Evolutionary conservation across 2,888 invertebrate species (phyloP), one percentile per base, ranked within the genome.

Genomic region (Gymnocheta viridis): DNA sequence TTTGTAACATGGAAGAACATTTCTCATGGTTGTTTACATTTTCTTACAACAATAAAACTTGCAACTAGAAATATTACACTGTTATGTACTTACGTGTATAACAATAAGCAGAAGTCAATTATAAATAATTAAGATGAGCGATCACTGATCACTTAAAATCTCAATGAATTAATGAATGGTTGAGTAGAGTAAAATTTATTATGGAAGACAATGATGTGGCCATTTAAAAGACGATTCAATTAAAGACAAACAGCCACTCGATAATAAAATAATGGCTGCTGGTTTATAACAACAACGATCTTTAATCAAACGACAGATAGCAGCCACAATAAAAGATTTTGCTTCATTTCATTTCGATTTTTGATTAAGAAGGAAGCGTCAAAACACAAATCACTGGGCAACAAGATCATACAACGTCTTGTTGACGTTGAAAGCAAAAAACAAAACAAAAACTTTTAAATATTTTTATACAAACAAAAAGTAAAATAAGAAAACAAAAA

Each of bases 161-260:
- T 72, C 66, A 72, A 72, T 72, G 56, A 47, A 72, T 66, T 24
- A 74, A 81, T 72, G 70, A 72, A 72, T 58, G 70, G 70, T 58
- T 72, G 70, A 72, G 58, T 72, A 72, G 64, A 73, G 54, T 32
- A 12, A 27, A 77, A 77, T 77, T 67, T 77, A 77, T 77, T 67
- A 77, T 77, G 67, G 67, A 67, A 77, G 66, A 67, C 76, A 76
- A 58, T 76, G 56, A 66, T 62, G 62, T 56, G 80, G 80, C 77
- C 76, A 81, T 84, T 84, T 79, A 79, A 81, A 81, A 86, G 88
- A 88, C 89, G 86, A 87, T 90, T 89, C 89, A 89, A 88, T 90
- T 90, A 89, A 89, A 88, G 85, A 82, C 54, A 66, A 19, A 66
- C 49, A 64, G 35, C 22, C 44, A 73, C 2, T 22, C 56, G 44